Evolutionary conservation across 2,797 vertebrate species (phyloP).

Genomic region (Sphaeramia orbicularis): DNA sequence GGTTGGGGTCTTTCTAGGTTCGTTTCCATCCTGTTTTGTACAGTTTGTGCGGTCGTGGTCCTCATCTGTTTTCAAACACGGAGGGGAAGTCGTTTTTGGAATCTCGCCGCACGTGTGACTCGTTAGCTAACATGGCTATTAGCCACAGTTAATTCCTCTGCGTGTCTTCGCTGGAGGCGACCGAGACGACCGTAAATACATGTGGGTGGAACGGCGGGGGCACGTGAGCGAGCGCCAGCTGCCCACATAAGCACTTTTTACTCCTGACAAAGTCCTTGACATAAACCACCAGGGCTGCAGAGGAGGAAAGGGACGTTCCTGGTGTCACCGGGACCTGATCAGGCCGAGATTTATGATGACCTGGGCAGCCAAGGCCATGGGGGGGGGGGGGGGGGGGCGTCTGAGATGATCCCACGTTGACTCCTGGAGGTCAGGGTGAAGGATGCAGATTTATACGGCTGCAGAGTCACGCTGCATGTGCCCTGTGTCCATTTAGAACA

Average conservation of each 20-base stretch:
- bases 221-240: too few species aligned
- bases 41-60: constrained; percentile 37
- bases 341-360: constrained; percentile 76
- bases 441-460: constrained; percentile 70
- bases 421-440: constrained; percentile 72
- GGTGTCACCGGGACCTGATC: constrained; percentile 66
- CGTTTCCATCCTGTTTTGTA: constrained; percentile 52
- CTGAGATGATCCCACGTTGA: constrained; percentile 66
- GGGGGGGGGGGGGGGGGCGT: too few species aligned
- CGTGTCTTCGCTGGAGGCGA: constrained; percentile 25
- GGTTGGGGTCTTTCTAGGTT: too few species aligned
- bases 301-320: constrained; percentile 35
- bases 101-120: constrained; percentile 65
- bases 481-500: too few species aligned
- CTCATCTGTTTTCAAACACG: constrained; percentile 64
- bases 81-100: constrained; percentile 59
- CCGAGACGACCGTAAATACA: constrained; percentile 54
- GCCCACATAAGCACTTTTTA: constrained; percentile 60
- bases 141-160: constrained; percentile 61
- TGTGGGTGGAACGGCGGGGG: constrained; percentile 42
- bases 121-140: constrained; percentile 71
- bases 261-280: constrained; percentile 58
- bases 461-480: constrained; percentile 51
- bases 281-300: constrained; percentile 29
- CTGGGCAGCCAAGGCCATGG: constrained; percentile 59